Conservation (phyloP, 64 coral and sea anemone genomes). For the Trachythela sp. region DNA sequence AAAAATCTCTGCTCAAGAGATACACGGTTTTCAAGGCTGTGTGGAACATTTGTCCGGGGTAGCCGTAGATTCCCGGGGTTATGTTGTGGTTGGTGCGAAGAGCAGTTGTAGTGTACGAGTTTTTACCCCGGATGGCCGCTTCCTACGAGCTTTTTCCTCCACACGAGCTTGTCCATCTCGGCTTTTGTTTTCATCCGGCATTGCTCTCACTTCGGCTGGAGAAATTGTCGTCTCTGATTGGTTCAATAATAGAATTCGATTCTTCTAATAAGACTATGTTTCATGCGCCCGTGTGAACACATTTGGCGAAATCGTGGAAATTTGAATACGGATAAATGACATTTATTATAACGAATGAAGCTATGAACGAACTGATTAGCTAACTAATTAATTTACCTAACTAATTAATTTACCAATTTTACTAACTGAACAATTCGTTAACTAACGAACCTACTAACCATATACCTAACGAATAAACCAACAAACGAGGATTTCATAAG, state of each 20-base stretch:
- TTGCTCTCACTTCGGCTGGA: neutral
- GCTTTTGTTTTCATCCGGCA: neutral
- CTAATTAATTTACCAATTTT: too few relatives aligned
- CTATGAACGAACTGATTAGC: too few relatives aligned
- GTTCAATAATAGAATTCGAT: neutral
- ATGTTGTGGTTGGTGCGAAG: neutral
- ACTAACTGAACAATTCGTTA: too few relatives aligned
- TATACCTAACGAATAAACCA: too few relatives aligned
- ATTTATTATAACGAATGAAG: too few relatives aligned
- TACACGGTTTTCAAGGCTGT: neutral
- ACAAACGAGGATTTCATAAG: too few relatives aligned
- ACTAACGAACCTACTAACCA: too few relatives aligned
- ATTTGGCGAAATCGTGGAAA: too few relatives aligned
- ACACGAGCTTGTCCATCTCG: neutral
- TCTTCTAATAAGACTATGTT: neutral
- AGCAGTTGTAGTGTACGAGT: conserved; percentile 2
- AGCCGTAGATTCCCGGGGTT: neutral
- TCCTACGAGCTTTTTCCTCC: neutral
- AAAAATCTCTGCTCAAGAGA: neutral
- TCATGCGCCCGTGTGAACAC: too few relatives aligned
- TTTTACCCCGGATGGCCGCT: neutral
- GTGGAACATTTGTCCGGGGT: neutral
- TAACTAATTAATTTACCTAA: too few relatives aligned
- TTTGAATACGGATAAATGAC: too few relatives aligned
- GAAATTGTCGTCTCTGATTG: conserved; percentile 20